Conservation (phyloP, 2,888 invertebrate genomes). For the Metallyticus violacea region DNA sequence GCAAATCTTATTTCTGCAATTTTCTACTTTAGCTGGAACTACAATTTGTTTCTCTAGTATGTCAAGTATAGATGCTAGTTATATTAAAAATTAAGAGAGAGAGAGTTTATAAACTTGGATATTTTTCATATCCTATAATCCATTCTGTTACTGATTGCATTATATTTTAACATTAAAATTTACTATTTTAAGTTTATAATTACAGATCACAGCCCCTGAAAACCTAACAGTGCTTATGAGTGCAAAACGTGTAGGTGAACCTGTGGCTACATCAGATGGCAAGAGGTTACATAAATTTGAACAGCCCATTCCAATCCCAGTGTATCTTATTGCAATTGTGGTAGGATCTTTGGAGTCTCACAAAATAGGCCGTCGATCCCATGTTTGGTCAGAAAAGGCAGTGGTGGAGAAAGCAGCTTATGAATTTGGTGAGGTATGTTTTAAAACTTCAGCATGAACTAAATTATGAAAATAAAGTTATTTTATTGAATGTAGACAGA, state of each 20-base stretch:
- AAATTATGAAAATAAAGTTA: neutral
- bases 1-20: too few relatives aligned
- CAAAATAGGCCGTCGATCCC: constrained; percentile 73
- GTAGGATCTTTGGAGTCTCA: constrained; percentile 77
- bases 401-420: constrained; percentile 77
- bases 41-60: too few relatives aligned
- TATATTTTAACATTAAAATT: too few relatives aligned
- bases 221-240: constrained; percentile 86
- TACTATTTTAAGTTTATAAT: constrained; percentile 17
- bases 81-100: too few relatives aligned
- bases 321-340: constrained; percentile 87
- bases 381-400: constrained; percentile 88
- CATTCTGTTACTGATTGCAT: too few relatives aligned
- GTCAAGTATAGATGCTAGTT: too few relatives aligned
- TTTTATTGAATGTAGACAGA: neutral
- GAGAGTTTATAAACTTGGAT: too few relatives aligned
- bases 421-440: constrained; percentile 73
- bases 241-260: constrained; percentile 60
- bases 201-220: constrained; percentile 66
- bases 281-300: constrained; percentile 59
- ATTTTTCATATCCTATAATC: too few relatives aligned
- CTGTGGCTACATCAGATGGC: constrained; percentile 44
- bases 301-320: constrained; percentile 80
- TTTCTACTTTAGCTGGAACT: too few relatives aligned
- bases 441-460: too few relatives aligned